Evolutionary conservation across 1,140 invertebrate species (phyloP).

Genomic region (Lepidurus packardi): DNA sequence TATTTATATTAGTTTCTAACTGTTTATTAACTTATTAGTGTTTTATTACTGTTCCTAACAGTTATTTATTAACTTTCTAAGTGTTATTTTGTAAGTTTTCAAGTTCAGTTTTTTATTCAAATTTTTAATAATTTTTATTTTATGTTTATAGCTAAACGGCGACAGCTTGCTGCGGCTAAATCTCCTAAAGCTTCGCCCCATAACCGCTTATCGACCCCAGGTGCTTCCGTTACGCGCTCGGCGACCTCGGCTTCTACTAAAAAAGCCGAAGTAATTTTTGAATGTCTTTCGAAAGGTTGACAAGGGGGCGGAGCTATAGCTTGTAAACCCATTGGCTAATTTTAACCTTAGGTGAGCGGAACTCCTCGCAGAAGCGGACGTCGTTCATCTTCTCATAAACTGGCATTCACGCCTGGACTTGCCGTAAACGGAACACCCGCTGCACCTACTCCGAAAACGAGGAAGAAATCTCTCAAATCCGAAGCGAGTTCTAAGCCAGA

Average conservation of each 20-base stretch:
- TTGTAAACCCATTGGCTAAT: background rate
- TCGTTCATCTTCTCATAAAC: background rate
- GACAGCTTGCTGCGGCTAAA: background rate
- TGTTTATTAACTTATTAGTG: background rate
- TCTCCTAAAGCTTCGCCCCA: constrained; percentile 6
- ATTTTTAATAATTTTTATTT: constrained; percentile 6
- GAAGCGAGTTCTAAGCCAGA: background rate
- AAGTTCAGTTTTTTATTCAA: too few species aligned
- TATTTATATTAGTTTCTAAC: too few species aligned
- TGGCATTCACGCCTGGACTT: background rate
- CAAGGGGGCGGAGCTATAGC: background rate
- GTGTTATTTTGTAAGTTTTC: too few species aligned
- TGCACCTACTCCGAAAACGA: background rate
- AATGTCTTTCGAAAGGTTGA: background rate
- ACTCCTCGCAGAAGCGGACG: background rate
- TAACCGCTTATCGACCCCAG: background rate
- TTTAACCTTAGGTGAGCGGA: background rate
- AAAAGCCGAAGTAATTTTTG: background rate
- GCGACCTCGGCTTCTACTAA: background rate
- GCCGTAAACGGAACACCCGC: background rate
- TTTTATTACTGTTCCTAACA: too few species aligned
- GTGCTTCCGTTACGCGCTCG: constrained; percentile 10
- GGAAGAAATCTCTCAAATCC: background rate
- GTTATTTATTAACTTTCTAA: too few species aligned
- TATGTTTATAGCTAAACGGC: background rate